phyloP scores from a whole-genome alignment of 2,113 vertebrate genomes.

The Prunella fulvescens region DNA sequence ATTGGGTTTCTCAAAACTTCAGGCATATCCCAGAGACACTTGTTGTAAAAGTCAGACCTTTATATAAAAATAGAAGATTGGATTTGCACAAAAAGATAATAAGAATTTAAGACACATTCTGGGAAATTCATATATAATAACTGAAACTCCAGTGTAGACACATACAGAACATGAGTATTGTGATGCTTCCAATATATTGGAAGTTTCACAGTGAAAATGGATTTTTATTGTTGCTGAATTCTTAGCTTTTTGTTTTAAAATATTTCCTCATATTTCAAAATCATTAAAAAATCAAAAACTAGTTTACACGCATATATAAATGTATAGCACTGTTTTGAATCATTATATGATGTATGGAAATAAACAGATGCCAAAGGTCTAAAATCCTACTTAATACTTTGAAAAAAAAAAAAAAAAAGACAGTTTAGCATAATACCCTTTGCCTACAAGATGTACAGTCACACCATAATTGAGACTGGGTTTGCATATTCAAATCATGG shows the following conservation, averaged over 20 bases:
- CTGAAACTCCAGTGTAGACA: background rate
- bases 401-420: background rate
- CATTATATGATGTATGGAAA: background rate
- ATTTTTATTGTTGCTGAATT: background rate
- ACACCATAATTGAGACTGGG: background rate
- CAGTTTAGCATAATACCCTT: background rate
- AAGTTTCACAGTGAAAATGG: background rate
- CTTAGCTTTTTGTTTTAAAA: background rate
- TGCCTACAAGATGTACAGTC: background rate
- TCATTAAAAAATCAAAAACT: background rate
- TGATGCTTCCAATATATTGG: background rate
- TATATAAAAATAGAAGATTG: constrained; percentile 56
- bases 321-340: background rate
- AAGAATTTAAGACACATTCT: constrained; percentile 3
- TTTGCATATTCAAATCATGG: background rate
- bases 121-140: background rate
- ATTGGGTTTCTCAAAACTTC: constrained; percentile 11
- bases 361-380: background rate
- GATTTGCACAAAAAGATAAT: constrained; percentile 28
- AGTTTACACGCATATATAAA: background rate
- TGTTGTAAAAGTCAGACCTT: constrained; percentile 15
- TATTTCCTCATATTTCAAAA: background rate
- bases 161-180: background rate
- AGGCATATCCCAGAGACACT: background rate
- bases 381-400: background rate